Conservation (phyloP, 2,113 vertebrate species). For the Oreocharis arfaki region DNA sequence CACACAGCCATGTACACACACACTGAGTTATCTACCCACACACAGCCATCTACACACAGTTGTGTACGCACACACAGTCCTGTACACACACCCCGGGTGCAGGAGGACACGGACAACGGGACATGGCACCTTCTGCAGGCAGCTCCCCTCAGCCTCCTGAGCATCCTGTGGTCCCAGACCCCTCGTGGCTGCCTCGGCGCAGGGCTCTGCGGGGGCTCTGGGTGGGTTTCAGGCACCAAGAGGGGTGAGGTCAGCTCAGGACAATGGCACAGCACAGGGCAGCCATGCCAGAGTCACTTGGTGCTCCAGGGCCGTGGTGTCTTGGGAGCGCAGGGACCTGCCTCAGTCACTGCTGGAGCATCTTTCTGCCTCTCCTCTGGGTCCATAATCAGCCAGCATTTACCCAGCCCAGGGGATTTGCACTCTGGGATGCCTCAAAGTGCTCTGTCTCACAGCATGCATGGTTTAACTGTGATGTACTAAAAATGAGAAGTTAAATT, state of each 20-base stretch:
- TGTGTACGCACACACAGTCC: too few species aligned
- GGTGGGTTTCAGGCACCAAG: neutral
- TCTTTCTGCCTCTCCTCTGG: neutral
- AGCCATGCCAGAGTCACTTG: neutral
- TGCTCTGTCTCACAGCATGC: neutral
- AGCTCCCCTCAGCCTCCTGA: neutral
- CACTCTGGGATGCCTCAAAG: neutral
- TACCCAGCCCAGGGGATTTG: too few species aligned
- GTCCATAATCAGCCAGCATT: neutral
- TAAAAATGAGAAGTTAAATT: neutral
- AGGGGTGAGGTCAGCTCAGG: neutral
- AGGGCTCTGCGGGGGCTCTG: neutral
- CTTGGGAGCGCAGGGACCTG: rapidly evolving
- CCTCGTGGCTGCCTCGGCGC: rapidly evolving
- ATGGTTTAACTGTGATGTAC: neutral
- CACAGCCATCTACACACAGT: neutral
- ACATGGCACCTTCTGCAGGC: neutral
- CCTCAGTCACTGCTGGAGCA: rapidly evolving
- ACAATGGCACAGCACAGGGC: neutral
- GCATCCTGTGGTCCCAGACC: neutral
- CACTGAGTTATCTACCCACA: too few species aligned
- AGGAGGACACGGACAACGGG: neutral
- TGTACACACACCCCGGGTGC: rapidly evolving
- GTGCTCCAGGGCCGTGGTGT: neutral
- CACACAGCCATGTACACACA: neutral